phyloP scores from a whole-genome alignment of 2,888 invertebrate genomes.

The Cerceris ruficornis region DNA sequence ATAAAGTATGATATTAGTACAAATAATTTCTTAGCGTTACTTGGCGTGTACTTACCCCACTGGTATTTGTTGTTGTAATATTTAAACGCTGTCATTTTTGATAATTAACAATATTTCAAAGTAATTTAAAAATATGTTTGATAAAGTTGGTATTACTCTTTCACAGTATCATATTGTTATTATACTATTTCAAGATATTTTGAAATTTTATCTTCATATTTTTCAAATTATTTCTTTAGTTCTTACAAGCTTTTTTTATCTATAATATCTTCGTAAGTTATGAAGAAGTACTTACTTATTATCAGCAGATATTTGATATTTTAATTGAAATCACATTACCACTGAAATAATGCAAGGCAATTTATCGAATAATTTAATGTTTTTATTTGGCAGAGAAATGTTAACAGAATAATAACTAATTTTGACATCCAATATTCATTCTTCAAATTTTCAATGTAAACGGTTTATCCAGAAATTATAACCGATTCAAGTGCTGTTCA shows the following conservation, averaged over 20 bases:
- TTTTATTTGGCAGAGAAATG: constrained; percentile 19
- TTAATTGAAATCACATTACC: neutral
- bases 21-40: constrained; percentile 1
- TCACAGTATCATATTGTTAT: no score
- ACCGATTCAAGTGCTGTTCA: constrained; percentile 5
- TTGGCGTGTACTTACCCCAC: neutral
- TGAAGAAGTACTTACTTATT: neutral
- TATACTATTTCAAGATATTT: no score
- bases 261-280: neutral
- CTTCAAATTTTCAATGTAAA: constrained; percentile 7
- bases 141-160: no score
- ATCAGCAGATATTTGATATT: neutral
- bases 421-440: neutral
- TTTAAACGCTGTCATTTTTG: neutral
- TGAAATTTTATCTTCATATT: no score
- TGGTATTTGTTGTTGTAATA: neutral
- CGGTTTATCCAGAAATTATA: constrained; percentile 12
- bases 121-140: no score
- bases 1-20: neutral
- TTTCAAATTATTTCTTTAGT: no score
- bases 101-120: no score
- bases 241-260: neutral
- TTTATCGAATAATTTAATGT: neutral
- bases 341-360: neutral
- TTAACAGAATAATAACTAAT: constrained; percentile 34